Conservation (phyloP, 1,140 invertebrate species). For the Acyrthosiphon pisum region DNA sequence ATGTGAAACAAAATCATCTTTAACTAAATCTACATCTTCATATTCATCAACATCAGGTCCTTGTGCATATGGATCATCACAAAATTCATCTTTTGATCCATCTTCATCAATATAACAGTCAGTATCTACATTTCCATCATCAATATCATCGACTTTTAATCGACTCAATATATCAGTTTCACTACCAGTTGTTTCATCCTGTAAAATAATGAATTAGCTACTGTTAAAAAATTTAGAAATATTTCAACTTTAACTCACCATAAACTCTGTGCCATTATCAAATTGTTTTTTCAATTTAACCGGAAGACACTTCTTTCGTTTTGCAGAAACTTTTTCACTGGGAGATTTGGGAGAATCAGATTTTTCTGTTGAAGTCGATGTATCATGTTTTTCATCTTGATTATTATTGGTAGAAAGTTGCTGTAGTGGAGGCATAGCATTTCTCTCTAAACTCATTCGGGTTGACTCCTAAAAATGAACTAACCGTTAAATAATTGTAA, state of each 20-base stretch:
- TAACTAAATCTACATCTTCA: conserved; percentile 49
- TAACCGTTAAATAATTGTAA: conserved; percentile 6
- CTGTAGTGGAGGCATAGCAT: conserved; percentile 42
- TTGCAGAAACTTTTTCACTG: conserved; percentile 50
- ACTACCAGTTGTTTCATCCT: conserved; percentile 54
- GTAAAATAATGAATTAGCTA: neutral
- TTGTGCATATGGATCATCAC: conserved; percentile 47
- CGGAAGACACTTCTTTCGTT: conserved; percentile 46
- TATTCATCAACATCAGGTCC: conserved; percentile 41
- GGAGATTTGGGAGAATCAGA: conserved; percentile 45
- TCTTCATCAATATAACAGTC: conserved; percentile 51
- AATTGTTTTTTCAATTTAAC: conserved; percentile 47
- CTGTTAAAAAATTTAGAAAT: neutral
- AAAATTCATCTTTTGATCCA: conserved; percentile 45
- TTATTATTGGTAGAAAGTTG: conserved; percentile 51
- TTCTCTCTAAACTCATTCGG: conserved; percentile 47
- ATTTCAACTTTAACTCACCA: conserved; percentile 3
- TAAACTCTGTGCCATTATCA: conserved; percentile 42
- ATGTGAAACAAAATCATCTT: conserved; percentile 44
- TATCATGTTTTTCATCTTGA: conserved; percentile 40
- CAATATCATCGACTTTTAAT: conserved; percentile 49
- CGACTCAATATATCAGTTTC: conserved; percentile 53
- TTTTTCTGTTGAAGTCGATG: conserved; percentile 44
- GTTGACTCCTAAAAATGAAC: conserved; percentile 44
- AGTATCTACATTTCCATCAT: conserved; percentile 45